Conservation (phyloP, 2,797 vertebrate species). For the Pseudochirops cupreus region DNA sequence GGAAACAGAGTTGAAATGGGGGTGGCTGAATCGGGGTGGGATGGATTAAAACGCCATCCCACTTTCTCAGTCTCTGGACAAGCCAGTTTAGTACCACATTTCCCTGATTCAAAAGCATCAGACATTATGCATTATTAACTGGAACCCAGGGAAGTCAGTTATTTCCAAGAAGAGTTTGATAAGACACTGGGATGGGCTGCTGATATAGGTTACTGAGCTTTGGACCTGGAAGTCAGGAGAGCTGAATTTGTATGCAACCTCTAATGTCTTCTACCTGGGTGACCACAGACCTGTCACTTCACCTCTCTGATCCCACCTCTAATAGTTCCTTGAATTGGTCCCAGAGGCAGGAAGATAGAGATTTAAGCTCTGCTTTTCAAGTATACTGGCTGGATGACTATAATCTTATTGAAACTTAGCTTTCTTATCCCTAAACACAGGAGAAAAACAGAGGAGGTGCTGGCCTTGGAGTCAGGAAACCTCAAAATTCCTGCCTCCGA, state of each 20-base stretch:
- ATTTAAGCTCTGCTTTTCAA: no score
- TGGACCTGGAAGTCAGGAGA: neutral
- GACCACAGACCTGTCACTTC: slow-evolving; percentile 3
- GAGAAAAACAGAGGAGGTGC: neutral
- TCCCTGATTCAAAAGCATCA: neutral
- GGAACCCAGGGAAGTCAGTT: neutral
- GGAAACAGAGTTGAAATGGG: neutral
- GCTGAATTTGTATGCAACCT: slow-evolving; percentile 12
- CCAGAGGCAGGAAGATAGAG: no score
- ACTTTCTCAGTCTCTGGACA: neutral
- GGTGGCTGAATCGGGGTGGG: neutral
- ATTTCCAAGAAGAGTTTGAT: neutral
- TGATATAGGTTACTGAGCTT: neutral
- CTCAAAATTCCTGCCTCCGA: neutral
- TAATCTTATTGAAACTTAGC: neutral
- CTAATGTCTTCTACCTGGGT: slow-evolving; percentile 2
- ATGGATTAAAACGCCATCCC: neutral
- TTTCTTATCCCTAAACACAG: slow-evolving; percentile 41
- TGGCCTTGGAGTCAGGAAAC: no score
- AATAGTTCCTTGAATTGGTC: no score
- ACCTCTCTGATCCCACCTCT: neutral
- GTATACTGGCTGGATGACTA: no score
- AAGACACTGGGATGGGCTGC: neutral
- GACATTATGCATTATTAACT: neutral
- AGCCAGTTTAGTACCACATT: neutral